phyloP scores from a whole-genome alignment of 2,797 vertebrate species.

The Chaetophractus vellerosus region DNA sequence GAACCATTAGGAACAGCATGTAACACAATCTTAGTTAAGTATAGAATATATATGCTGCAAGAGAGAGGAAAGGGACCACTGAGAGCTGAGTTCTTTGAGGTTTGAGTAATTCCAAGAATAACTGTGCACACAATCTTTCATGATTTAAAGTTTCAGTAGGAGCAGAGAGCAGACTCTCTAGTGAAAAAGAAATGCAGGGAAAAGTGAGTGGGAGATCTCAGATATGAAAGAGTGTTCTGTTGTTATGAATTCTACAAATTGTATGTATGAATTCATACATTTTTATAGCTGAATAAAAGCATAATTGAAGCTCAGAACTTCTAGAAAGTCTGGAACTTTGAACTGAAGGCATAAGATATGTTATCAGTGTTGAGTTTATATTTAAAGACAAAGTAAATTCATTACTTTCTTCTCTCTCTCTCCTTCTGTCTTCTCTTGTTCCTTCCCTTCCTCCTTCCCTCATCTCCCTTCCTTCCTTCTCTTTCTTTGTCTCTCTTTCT shows the following conservation, averaged over 20 bases:
- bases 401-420: not conserved
- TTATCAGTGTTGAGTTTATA: not conserved
- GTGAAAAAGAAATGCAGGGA: not conserved
- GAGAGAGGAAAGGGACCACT: not conserved
- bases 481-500: not conserved
- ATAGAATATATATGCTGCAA: not conserved
- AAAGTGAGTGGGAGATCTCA: not conserved
- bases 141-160: slow-evolving; percentile 18
- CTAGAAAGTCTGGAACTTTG: not conserved
- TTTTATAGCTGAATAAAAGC: not conserved
- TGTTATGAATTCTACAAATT: not conserved
- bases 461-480: no score
- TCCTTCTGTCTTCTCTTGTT: not conserved
- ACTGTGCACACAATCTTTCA: not conserved
- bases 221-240: not conserved
- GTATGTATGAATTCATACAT: not conserved
- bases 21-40: not conserved
- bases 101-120: not conserved
- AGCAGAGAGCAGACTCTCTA: not conserved
- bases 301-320: not conserved
- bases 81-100: not conserved
- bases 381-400: slow-evolving; percentile 8
- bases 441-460: not conserved
- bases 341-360: not conserved
- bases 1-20: not conserved